Percentiles rank a stretch among this genome's conserved stretches.
phyloP scores from a whole-genome alignment of 1,140 invertebrate genomes.

The Anastrepha ludens region DNA sequence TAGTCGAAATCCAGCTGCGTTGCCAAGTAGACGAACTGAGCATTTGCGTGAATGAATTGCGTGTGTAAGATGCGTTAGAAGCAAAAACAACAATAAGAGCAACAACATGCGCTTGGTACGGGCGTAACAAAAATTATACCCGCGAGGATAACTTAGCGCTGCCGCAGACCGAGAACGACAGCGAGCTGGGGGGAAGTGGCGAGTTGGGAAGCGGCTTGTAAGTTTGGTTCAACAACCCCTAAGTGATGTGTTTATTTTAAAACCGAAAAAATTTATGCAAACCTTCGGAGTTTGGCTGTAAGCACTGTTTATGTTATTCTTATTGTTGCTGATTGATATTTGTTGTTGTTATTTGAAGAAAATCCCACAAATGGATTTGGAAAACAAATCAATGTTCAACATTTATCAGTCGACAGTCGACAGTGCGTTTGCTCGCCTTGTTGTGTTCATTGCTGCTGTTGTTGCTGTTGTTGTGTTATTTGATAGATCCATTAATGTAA shows the following conservation, averaged over 20 bases:
- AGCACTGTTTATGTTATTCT: conserved; percentile 11
- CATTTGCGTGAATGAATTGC: conserved; percentile 4
- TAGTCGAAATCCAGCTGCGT: not conserved
- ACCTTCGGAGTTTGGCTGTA: not conserved
- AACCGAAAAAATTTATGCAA: conserved; percentile 41
- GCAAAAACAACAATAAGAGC: not conserved
- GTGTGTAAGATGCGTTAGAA: conserved; percentile 28
- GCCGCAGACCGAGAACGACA: not conserved
- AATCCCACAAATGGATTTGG: conserved; percentile 52
- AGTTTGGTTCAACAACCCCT: conserved; percentile 14
- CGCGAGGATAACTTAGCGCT: conserved; percentile 46
- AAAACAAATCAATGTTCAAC: conserved; percentile 30
- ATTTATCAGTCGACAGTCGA: not conserved
- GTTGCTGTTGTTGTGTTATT: conserved; percentile 11
- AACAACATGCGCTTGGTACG: not conserved
- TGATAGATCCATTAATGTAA: conserved; percentile 38
- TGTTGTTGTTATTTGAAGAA: conserved; percentile 48
- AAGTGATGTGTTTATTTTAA: conserved; percentile 15
- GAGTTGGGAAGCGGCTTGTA: not conserved
- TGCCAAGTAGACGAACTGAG: conserved; percentile 4
- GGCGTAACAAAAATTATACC: conserved; percentile 46
- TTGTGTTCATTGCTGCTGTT: not conserved
- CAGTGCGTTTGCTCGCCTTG: not conserved
- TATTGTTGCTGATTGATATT: conserved; percentile 24
- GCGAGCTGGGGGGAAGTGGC: not conserved